Base-by-base conservation (phyloP, 2,888 invertebrate species). In the Drosophila paramelanica region DNA sequence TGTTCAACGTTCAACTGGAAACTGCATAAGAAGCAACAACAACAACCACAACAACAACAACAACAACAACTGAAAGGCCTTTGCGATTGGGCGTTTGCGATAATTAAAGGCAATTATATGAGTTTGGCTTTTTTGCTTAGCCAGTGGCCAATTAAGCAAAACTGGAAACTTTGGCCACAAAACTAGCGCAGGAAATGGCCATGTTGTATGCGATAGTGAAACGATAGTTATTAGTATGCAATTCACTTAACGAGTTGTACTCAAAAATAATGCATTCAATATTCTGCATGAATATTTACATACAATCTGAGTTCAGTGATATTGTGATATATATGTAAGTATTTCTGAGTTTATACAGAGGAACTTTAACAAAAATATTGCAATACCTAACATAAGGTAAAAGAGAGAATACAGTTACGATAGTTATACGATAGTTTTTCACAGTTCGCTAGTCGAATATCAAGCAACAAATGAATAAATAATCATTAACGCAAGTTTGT, bases 51-150 rank as follows among this genome's bases (percentile, higher is more conserved):
- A 49, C 60, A 61, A 60, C 45, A 62, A n/a, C 60, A 46, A 49
- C 60, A 60, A 60, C 45, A 62, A 50, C 67, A 42, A 61, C 47
- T 62, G 67, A 47, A 71, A 70, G 69, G 72, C 69, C 73, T 69
- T 67, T 80, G 79, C 82, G 90, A 91, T 91, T 88, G 89, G 90
- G 89, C 90, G 90, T 89, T 81, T 81, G 89, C 73, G 90, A 90
- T 90, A 90, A 90, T 90, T 91, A 88, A 83, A 86, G 77, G 77
- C 88, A 83, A 82, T 86, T 83, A 85, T 81, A 77, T 77, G 74
- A 81, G 67, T 81, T 77, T 70, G 65, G 70, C 60, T 75, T 69
- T 31, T 66, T 73, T 74, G 79, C 67, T 81, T 70, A 67, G 81
- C 67, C 67, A 76, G 53, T 65, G 53, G 77, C 79, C 89, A 89